Percentiles rank a stretch among this genome's conserved stretches.
Evolutionary conservation across 2,113 vertebrate species (phyloP).

Genomic region (Sylvilagus bachmani): DNA sequence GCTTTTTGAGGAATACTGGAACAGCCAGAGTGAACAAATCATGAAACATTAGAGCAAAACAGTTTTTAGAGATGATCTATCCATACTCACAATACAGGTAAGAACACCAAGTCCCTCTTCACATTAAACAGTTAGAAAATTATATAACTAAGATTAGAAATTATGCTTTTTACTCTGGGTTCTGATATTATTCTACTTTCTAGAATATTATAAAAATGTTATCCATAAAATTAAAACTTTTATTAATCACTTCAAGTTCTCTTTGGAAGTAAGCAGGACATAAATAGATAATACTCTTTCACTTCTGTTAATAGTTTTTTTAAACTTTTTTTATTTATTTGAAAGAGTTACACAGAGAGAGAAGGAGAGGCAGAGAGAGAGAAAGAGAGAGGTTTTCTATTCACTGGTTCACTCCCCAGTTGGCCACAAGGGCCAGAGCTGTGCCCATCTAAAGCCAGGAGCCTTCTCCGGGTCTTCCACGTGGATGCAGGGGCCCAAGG

Average conservation of each 20-base stretch:
- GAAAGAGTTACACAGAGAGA: too few species aligned
- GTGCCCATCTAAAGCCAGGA: too few species aligned
- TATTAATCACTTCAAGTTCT: conserved; percentile 40
- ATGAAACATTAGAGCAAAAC: neutral
- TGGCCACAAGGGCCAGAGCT: too few species aligned
- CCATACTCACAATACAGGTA: neutral
- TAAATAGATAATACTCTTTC: neutral
- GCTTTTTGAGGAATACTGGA: neutral
- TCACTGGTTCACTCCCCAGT: too few species aligned
- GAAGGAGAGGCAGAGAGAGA: too few species aligned
- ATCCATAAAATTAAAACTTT: conserved; percentile 41
- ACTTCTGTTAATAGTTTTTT: conserved; percentile 28
- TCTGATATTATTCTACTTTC: neutral
- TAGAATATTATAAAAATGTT: conserved; percentile 51
- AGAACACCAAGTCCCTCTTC: neutral
- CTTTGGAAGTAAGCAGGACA: neutral
- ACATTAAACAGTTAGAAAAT: neutral
- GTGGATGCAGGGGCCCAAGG: too few species aligned
- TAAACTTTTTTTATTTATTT: too few species aligned
- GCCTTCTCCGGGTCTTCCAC: too few species aligned
- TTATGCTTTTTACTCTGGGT: conserved; percentile 18
- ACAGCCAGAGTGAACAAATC: neutral
- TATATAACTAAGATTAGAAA: neutral
- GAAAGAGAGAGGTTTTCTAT: too few species aligned
- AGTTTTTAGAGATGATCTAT: neutral